Evolutionary conservation across 2,113 vertebrate genomes (phyloP).

Genomic region (Sander lucioperca): DNA sequence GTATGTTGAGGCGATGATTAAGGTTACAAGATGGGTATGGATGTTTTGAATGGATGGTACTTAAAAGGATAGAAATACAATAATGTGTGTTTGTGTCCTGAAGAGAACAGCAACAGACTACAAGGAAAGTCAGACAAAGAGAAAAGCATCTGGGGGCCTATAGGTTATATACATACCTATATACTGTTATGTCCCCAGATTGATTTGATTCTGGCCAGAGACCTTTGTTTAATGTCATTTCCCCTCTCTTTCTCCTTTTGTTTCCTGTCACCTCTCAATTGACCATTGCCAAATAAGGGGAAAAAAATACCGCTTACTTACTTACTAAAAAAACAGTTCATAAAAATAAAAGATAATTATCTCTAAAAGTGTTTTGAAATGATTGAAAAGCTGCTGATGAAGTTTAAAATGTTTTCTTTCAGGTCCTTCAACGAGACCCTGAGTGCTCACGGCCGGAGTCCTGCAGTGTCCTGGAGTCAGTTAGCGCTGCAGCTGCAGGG

Average conservation of each 20-base stretch:
- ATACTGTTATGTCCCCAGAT: not conserved
- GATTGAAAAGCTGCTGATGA: not conserved
- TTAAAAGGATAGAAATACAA: not conserved
- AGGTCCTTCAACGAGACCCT: conserved; percentile 89
- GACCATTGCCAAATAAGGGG: not conserved
- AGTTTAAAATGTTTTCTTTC: not conserved
- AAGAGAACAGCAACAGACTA: not conserved
- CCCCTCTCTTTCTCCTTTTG: too few species aligned
- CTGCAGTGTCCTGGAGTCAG: conserved; percentile 87
- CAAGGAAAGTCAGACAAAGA: not conserved
- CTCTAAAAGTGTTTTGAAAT: not conserved
- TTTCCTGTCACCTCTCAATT: not conserved
- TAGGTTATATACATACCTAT: not conserved
- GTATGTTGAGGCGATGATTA: not conserved
- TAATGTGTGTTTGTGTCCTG: not conserved
- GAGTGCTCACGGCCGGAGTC: conserved; percentile 86
- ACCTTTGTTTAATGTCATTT: not conserved
- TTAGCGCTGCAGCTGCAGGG: conserved; percentile 88
- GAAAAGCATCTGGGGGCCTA: not conserved
- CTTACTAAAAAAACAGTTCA: not conserved
- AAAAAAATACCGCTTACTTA: not conserved
- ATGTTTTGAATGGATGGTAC: not conserved
- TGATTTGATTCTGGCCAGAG: not conserved
- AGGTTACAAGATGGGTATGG: not conserved
- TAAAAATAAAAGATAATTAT: not conserved